Evolutionary conservation across 2,797 vertebrate species (phyloP), one percentile per base, ranked within the genome.

Genomic region (Sebastes umbrosus): DNA sequence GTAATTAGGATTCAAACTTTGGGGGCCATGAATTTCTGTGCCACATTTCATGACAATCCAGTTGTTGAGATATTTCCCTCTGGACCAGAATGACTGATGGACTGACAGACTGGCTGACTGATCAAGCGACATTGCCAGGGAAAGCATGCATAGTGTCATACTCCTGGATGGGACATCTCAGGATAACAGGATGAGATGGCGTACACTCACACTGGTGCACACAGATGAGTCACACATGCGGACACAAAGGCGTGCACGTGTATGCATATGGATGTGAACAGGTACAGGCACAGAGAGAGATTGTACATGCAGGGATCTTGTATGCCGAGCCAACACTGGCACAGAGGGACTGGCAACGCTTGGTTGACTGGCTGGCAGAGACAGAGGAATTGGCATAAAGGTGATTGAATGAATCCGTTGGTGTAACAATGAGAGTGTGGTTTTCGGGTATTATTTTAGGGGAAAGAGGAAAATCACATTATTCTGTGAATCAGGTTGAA

Each of bases 331-430:
- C 87, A 82, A 72, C 64, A 57, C 57, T 79, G 64, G 59, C 83
- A 63, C 81, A 80, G 55, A 71, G 64, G 79, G 84, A 83, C 79
- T 80, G 67, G 76, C 74, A 62, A 57, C 7, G 43, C 67, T 85
- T 69, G 67, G 84, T 63, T 75, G 73, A 72, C 73, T 79, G 84
- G n/a, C 75, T 83, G 83, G 86, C 75, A 86, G 83, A 76, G 13
- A 82, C 64, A 31, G 22, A 70, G 36, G 77, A 68, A 80, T 77
- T 88, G 84, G 79, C 46, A 16, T 54, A 68, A 54, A 83, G 22
- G 54, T 67, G 65, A 84, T n/a, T 82, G 77, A 82, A 89, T 83
- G n/a, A 75, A 91, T 87, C 69, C 27, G 25, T 10, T 43, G 80
- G 39, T 34, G 58, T 27, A 78, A 77, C 73, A 86, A 74, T 87